Evolutionary conservation across 2,888 invertebrate genomes (phyloP).

Genomic region (Chymomyza amoena): DNA sequence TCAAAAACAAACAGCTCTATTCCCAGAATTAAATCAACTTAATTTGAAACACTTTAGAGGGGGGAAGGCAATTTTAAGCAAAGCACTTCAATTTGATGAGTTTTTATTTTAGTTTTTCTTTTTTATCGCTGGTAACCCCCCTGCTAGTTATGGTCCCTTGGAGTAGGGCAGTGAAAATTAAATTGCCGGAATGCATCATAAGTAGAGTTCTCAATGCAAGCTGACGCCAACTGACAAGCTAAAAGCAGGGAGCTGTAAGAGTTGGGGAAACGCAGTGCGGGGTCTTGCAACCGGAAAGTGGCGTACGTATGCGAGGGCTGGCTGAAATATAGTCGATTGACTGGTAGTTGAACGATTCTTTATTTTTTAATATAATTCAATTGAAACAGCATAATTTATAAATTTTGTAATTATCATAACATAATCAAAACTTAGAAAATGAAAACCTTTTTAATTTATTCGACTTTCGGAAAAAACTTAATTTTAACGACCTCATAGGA

Average conservation of each 20-base stretch:
- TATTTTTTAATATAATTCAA: too few relatives aligned
- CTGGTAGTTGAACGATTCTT: too few relatives aligned
- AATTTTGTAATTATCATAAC: too few relatives aligned
- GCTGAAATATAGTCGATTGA: too few relatives aligned
- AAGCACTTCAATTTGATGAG: not conserved
- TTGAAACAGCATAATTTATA: too few relatives aligned
- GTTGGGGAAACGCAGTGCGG: not conserved
- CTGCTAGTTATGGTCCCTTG: not conserved
- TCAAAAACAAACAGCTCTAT: not conserved
- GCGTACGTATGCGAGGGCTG: not conserved
- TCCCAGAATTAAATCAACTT: not conserved
- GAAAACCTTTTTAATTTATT: too few relatives aligned
- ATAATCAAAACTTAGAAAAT: too few relatives aligned
- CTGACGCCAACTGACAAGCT: conserved; percentile 24
- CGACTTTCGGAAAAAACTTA: too few relatives aligned
- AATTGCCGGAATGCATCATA: conserved; percentile 45
- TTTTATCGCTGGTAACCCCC: not conserved
- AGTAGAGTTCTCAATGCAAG: conserved; percentile 35
- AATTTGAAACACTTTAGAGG: not conserved
- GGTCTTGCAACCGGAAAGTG: not conserved
- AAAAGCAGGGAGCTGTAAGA: not conserved
- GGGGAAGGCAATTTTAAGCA: not conserved
- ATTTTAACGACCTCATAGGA: too few relatives aligned
- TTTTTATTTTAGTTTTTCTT: not conserved
- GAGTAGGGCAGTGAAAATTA: conserved; percentile 27